phyloP scores from a whole-genome alignment of 2,888 invertebrate genomes.

The Bellardia bayeri region DNA sequence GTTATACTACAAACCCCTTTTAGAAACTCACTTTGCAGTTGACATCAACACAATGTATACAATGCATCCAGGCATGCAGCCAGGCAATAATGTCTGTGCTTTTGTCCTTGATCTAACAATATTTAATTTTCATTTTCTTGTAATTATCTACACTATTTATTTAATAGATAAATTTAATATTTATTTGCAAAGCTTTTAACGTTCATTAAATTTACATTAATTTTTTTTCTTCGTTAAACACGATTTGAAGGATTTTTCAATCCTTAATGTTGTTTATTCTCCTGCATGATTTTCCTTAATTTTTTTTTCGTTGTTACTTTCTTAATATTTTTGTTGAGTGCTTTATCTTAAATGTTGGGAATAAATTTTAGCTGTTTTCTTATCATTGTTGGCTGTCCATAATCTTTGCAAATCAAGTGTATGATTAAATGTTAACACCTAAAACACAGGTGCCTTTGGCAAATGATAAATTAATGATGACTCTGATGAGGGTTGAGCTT shows the following conservation, averaged over 20 bases:
- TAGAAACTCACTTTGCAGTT: not conserved
- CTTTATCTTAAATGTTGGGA: slow-evolving; percentile 33
- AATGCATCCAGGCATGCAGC: not conserved
- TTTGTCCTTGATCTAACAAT: slow-evolving; percentile 29
- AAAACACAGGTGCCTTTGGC: slow-evolving; percentile 66
- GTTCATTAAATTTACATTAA: slow-evolving; percentile 64
- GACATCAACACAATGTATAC: not conserved
- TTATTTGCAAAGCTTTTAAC: slow-evolving; percentile 43
- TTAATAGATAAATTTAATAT: slow-evolving; percentile 22
- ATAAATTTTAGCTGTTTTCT: slow-evolving; percentile 19
- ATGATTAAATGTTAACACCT: slow-evolving; percentile 72
- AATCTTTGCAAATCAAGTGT: slow-evolving; percentile 71
- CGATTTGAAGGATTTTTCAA: slow-evolving; percentile 30
- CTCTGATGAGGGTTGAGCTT: slow-evolving; percentile 47
- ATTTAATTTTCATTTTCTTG: slow-evolving; percentile 18
- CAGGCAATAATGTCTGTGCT: not conserved
- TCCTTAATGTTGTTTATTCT: slow-evolving; percentile 43
- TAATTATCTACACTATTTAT: slow-evolving; percentile 34
- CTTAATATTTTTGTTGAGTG: not conserved
- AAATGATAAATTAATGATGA: slow-evolving; percentile 73
- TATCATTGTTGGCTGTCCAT: slow-evolving; percentile 61
- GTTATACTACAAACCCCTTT: not conserved
- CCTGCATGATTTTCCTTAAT: slow-evolving; percentile 48
- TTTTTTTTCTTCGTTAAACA: slow-evolving; percentile 8
- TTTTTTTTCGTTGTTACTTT: slow-evolving; percentile 11